These are phyloP conservation scores for Chymomyza procnemis DNA, from an alignment of 2,888 invertebrate species.

Conservation along the genomic window DNA sequence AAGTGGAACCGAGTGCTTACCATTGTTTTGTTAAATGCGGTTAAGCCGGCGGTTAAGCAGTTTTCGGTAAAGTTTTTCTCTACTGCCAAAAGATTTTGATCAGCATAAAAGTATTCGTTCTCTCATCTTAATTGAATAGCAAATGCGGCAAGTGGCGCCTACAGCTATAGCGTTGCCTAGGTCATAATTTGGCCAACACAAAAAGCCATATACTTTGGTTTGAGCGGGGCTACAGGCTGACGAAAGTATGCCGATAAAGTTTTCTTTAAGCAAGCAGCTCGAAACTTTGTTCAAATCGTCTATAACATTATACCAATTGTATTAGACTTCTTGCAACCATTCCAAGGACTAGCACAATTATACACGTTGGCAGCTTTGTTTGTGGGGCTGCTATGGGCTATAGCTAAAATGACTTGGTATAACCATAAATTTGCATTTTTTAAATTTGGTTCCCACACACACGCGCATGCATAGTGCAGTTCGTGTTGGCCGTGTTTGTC, in stretches of 20 bases:
- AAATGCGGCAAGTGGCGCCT: not conserved
- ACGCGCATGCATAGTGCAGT: constrained; percentile 1
- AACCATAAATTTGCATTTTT: constrained; percentile 63
- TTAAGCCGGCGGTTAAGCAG: not conserved
- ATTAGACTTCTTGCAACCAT: too few relatives aligned
- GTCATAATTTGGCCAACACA: not conserved
- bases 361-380: not conserved
- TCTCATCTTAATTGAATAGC: not conserved
- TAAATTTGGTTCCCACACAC: constrained; percentile 28
- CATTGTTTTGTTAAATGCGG: constrained; percentile 38
- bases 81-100: constrained; percentile 1
- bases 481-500: not conserved
- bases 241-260: not conserved
- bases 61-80: not conserved
- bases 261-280: not conserved
- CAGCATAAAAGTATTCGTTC: not conserved
- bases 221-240: not conserved
- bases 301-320: not conserved
- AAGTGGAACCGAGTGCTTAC: constrained; percentile 1
- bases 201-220: too few relatives aligned
- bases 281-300: not conserved
- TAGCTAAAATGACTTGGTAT: constrained; percentile 45
- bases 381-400: not conserved
- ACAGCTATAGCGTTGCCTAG: not conserved
- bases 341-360: not conserved